Evolutionary conservation across 2,888 invertebrate genomes (phyloP).

Genomic region (Tribolium freemani): DNA sequence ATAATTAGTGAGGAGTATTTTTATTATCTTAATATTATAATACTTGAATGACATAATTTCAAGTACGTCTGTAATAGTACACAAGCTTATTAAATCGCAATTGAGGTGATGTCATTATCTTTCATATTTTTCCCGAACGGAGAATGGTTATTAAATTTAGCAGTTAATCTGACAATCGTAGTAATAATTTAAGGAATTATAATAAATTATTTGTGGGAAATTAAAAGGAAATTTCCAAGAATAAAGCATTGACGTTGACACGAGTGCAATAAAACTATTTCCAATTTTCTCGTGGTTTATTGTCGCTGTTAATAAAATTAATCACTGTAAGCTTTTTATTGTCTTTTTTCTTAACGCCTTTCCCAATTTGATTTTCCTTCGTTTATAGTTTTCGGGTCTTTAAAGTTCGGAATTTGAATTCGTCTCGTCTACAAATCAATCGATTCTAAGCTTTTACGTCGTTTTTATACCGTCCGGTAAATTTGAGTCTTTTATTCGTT

Average conservation of each 20-base stretch:
- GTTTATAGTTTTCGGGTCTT: constrained; percentile 21
- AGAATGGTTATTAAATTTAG: not conserved
- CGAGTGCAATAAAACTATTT: not conserved
- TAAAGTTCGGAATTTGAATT: constrained; percentile 29
- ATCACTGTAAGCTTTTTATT: constrained; percentile 7
- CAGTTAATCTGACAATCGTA: constrained; percentile 4
- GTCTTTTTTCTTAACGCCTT: constrained; percentile 8
- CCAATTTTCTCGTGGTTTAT: not conserved
- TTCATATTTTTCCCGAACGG: not conserved
- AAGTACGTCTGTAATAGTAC: constrained; percentile 6
- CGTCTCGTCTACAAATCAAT: constrained; percentile 28
- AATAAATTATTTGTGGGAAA: not conserved
- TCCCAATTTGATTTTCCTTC: not conserved
- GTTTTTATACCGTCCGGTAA: constrained; percentile 24
- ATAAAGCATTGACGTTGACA: not conserved
- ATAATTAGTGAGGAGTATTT: constrained; percentile 12
- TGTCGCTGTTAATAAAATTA: not conserved
- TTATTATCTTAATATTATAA: constrained; percentile 23
- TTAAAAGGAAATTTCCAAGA: not conserved
- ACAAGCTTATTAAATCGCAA: not conserved
- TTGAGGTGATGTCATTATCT: constrained; percentile 18
- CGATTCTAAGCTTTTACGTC: constrained; percentile 27
- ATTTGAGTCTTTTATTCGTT: constrained; percentile 24
- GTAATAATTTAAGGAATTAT: constrained; percentile 2
- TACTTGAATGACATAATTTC: constrained; percentile 22